These are phyloP conservation scores for Periophthalmus modestus DNA, from an alignment of 2,113 vertebrate genomes.

Conservation along the genomic window DNA sequence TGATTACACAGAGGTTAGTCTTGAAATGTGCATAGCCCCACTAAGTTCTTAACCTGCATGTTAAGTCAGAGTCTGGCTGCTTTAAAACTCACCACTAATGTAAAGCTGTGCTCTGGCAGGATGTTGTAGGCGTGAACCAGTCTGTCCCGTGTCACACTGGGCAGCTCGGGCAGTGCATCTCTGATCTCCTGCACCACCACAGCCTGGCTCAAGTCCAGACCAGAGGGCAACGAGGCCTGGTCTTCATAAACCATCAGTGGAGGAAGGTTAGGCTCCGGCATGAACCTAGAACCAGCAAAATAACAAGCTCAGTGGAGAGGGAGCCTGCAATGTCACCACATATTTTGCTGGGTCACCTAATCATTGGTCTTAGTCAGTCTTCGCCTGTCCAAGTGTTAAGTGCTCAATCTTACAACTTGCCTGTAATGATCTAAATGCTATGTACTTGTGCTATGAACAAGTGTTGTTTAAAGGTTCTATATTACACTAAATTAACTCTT, in stretches of 20 bases:
- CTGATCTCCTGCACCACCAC: slow-evolving; percentile 86
- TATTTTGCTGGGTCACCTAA: too few relatives aligned
- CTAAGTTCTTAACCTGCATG: too few relatives aligned
- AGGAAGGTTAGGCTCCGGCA: slow-evolving; percentile 98
- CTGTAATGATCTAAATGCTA: too few relatives aligned
- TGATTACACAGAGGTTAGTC: too few relatives aligned
- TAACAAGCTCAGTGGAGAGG: slow-evolving; percentile 22
- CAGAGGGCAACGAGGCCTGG: slow-evolving; percentile 78
- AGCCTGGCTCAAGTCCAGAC: slow-evolving; percentile 76
- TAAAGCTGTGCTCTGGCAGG: slow-evolving; percentile 89
- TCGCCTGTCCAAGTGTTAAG: too few relatives aligned
- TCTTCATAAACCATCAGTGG: slow-evolving; percentile 87
- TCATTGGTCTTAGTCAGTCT: too few relatives aligned
- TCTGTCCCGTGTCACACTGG: slow-evolving; percentile 81
- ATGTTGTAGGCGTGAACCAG: slow-evolving; percentile 85
- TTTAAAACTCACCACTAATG: slow-evolving; percentile 81
- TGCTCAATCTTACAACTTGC: too few relatives aligned
- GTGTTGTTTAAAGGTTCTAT: too few relatives aligned
- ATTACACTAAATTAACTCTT: too few relatives aligned
- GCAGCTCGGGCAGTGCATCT: slow-evolving; percentile 87
- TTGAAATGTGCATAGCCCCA: too few relatives aligned
- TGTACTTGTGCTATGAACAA: too few relatives aligned
- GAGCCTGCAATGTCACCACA: slow-evolving; percentile 14
- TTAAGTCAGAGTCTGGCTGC: too few relatives aligned
- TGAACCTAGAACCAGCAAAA: slow-evolving; percentile 80